A percentile compares a stretch with the other conserved stretches of the same genome.
phyloP scores from a whole-genome alignment of 2,888 invertebrate genomes.

The Pristionchus exspectatus region DNA sequence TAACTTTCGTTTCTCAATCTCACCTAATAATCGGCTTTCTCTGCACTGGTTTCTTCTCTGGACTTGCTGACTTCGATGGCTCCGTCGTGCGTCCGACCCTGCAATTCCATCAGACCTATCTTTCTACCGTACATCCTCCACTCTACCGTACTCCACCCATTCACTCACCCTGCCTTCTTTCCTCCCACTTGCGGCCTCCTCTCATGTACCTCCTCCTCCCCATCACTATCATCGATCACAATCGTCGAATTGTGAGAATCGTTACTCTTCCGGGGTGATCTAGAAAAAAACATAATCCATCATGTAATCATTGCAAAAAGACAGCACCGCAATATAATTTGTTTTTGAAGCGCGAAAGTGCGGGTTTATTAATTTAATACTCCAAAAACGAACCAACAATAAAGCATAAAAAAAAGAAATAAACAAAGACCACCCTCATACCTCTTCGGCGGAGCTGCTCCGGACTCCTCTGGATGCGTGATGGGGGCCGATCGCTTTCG shows the following conservation, averaged over 20 bases:
- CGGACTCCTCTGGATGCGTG: neutral
- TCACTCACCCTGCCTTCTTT: neutral
- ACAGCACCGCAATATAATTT: too few relatives aligned
- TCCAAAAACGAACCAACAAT: too few relatives aligned
- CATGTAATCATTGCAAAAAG: too few relatives aligned
- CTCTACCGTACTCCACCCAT: neutral
- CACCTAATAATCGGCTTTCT: neutral
- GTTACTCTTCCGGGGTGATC: neutral
- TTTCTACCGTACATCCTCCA: neutral
- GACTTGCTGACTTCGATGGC: neutral
- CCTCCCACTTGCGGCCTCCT: neutral
- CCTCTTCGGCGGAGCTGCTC: neutral
- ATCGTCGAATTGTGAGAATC: neutral
- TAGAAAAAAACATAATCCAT: neutral
- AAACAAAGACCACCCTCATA: neutral
- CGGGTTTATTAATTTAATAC: too few relatives aligned
- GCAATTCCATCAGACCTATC: neutral
- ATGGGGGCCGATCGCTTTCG: constrained; percentile 3
- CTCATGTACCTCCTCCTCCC: neutral
- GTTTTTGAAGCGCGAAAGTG: too few relatives aligned
- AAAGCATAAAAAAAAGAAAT: neutral
- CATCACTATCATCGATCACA: neutral
- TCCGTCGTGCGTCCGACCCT: neutral
- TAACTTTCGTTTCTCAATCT: neutral
- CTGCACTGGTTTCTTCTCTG: neutral